Percentiles rank a stretch among this genome's conserved stretches.
phyloP scores from a whole-genome alignment of 2,888 invertebrate species.

The Tromatobia lineatoria region DNA sequence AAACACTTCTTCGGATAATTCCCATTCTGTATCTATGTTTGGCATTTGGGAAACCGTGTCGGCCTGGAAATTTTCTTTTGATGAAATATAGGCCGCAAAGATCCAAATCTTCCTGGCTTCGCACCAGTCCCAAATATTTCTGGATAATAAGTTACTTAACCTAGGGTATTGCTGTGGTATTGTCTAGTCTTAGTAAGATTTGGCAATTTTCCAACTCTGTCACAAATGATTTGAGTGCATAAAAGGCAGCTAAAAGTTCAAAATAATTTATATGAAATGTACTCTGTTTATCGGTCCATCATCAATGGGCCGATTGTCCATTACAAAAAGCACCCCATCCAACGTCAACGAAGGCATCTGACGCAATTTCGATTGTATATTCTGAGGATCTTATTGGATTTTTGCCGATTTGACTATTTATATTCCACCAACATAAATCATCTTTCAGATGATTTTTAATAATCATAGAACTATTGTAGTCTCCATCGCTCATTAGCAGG shows the following conservation, averaged over 20 bases:
- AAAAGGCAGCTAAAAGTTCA: constrained; percentile 36
- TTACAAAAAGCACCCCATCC: constrained; percentile 42
- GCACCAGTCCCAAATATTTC: constrained; percentile 51
- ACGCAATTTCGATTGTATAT: constrained; percentile 35
- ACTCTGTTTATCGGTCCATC: constrained; percentile 15
- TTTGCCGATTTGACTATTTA: constrained; percentile 36
- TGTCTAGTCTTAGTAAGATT: constrained; percentile 14
- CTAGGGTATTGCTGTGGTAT: constrained; percentile 22
- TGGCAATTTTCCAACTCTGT: not conserved
- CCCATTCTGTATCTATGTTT: constrained; percentile 61
- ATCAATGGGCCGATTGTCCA: not conserved
- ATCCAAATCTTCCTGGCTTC: constrained; percentile 2
- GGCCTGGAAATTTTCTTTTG: constrained; percentile 53
- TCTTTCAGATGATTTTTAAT: constrained; percentile 27
- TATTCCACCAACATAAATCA: constrained; percentile 57
- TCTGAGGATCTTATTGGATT: constrained; percentile 36
- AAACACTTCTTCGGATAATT: constrained; percentile 40
- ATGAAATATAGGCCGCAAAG: constrained; percentile 8
- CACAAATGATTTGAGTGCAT: constrained; percentile 9
- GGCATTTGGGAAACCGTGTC: constrained; percentile 53
- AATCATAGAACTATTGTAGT: constrained; percentile 44
- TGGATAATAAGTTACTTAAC: not conserved
- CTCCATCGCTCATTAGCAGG: constrained; percentile 29
- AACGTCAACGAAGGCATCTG: constrained; percentile 23
- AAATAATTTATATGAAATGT: constrained; percentile 45